Conservation (phyloP, 1,140 invertebrate genomes). For the Drosophila bipectinata region DNA sequence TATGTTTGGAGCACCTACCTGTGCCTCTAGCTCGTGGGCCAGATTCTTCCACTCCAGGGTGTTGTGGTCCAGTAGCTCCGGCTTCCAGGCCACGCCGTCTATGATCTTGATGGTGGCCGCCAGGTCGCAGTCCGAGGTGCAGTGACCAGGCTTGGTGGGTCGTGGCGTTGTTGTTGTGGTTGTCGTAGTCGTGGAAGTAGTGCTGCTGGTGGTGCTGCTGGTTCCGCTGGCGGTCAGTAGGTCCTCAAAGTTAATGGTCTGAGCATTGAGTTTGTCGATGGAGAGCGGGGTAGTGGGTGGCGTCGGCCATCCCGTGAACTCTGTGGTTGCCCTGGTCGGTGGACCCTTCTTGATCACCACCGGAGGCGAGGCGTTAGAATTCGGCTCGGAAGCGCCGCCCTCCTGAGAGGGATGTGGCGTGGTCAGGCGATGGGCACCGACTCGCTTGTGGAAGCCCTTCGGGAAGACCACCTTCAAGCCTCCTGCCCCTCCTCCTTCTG, state of each 20-base stretch:
- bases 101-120: conserved; percentile 93
- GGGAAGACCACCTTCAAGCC: conserved; percentile 91
- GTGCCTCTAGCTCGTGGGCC: conserved; percentile 90
- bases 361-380: conserved; percentile 82
- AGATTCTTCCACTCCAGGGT: conserved; percentile 93
- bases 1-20: conserved; percentile 85
- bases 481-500: conserved; percentile 62
- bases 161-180: conserved; percentile 89
- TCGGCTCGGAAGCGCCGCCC: conserved; percentile 54
- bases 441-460: conserved; percentile 89
- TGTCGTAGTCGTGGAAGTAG: conserved; percentile 89
- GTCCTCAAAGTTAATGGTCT: conserved; percentile 84
- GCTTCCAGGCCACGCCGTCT: conserved; percentile 92
- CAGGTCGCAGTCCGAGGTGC: conserved; percentile 91
- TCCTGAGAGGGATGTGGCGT: conserved; percentile 84
- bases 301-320: conserved; percentile 95
- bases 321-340: conserved; percentile 92
- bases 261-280: conserved; percentile 91
- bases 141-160: conserved; percentile 92
- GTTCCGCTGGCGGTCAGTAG: conserved; percentile 54
- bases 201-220: conserved; percentile 85
- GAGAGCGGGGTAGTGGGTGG: conserved; percentile 93
- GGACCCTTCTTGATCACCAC: conserved; percentile 92
- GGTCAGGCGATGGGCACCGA: conserved; percentile 86
- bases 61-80: conserved; percentile 93